A percentile compares a stretch with the other conserved stretches of the same genome.
Evolutionary conservation across 2,797 vertebrate species (phyloP).

Genomic region (Leontopithecus rosalia): DNA sequence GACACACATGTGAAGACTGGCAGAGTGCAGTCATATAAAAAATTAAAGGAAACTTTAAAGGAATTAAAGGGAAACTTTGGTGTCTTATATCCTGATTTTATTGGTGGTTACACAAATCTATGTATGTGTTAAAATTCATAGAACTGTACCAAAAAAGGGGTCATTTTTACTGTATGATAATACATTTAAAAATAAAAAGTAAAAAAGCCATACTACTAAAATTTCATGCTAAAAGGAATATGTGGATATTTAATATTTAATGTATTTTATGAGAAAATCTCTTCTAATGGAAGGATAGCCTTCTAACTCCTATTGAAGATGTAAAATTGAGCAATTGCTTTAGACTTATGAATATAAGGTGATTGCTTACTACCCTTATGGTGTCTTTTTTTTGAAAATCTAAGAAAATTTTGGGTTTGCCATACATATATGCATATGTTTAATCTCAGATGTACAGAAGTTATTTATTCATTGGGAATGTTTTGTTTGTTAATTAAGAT

Average conservation of each 20-base stretch:
- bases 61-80: not conserved
- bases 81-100: not conserved
- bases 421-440: not conserved
- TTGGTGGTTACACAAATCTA: not conserved
- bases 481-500: slow-evolving; percentile 10
- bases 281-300: not conserved
- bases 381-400: not conserved
- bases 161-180: not conserved
- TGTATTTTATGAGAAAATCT: not conserved
- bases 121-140: not conserved
- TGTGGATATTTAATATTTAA: not conserved
- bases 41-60: not conserved
- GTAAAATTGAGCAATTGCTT: not conserved
- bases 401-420: not conserved
- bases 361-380: not conserved
- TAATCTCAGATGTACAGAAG: not conserved
- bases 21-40: not conserved
- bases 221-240: not conserved
- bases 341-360: not conserved
- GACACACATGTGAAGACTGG: not conserved
- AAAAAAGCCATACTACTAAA: not conserved
- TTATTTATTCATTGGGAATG: not conserved
- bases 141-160: not conserved
- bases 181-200: not conserved
- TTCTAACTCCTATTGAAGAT: not conserved